Conservation (phyloP, 2,888 invertebrate genomes). For the Ennomos quercinarius region DNA sequence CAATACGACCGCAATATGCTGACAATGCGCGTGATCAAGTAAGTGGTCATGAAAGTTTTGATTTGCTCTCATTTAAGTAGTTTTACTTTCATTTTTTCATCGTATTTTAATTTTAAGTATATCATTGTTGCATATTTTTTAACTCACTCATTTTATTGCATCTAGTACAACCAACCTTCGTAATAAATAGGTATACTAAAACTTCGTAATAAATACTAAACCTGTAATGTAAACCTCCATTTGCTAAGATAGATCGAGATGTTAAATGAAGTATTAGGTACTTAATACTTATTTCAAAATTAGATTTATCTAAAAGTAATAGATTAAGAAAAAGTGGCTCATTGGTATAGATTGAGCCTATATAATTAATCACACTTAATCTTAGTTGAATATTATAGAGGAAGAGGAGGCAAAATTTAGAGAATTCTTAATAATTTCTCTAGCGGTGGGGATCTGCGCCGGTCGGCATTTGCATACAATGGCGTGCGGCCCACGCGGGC, state of each 20-base stretch:
- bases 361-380: slow-evolving; percentile 36
- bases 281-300: no score
- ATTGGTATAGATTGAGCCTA: no score
- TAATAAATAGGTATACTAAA: no score
- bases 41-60: slow-evolving; percentile 41
- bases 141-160: neutral
- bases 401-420: slow-evolving; percentile 51
- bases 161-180: neutral
- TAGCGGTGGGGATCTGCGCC: slow-evolving; percentile 49
- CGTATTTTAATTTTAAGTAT: no score
- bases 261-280: no score
- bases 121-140: neutral
- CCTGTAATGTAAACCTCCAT: no score
- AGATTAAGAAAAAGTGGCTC: no score
- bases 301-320: no score
- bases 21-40: slow-evolving; percentile 26
- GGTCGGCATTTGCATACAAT: slow-evolving; percentile 67
- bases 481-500: slow-evolving; percentile 57
- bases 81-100: neutral
- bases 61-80: slow-evolving; percentile 13
- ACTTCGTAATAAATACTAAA: no score
- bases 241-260: no score
- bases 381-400: slow-evolving; percentile 40
- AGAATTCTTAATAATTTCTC: slow-evolving; percentile 67
- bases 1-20: slow-evolving; percentile 23